Evolutionary conservation across 2,797 vertebrate genomes (phyloP).

Genomic region (Darevskia nairensis): DNA sequence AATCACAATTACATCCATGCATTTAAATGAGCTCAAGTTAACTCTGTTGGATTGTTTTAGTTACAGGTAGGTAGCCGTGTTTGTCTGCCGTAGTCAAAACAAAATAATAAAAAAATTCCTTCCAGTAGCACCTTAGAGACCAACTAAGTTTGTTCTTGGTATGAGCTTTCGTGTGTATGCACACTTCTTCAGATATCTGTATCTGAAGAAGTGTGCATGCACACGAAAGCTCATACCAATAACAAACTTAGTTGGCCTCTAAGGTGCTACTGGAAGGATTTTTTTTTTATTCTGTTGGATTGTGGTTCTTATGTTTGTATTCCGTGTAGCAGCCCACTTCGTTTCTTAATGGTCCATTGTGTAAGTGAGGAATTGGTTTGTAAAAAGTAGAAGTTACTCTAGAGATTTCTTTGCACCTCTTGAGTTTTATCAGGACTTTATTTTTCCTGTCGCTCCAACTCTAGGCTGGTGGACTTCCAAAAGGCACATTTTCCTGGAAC

Average conservation of each 20-base stretch:
- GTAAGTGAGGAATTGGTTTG: fast-evolving
- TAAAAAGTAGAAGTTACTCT: neutral
- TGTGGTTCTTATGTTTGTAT: neutral
- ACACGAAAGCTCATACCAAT: too few species aligned
- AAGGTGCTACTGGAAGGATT: too few species aligned
- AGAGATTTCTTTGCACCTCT: neutral
- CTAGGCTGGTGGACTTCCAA: neutral
- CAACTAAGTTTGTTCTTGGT: too few species aligned
- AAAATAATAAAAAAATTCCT: too few species aligned
- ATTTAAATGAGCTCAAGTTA: neutral
- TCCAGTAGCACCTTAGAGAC: too few species aligned
- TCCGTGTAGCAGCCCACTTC: neutral
- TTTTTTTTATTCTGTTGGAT: neutral
- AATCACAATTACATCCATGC: neutral
- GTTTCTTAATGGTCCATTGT: neutral
- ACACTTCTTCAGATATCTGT: too few species aligned
- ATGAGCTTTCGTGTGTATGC: too few species aligned
- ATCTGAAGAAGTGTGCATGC: too few species aligned
- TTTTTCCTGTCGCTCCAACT: fast-evolving
- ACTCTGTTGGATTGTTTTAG: neutral
- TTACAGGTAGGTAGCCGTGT: too few species aligned
- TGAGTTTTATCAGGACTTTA: neutral
- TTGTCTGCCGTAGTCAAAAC: too few species aligned
- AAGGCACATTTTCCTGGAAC: neutral
- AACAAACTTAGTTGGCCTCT: too few species aligned